Percentiles rank a stretch among this genome's conserved stretches.
Evolutionary conservation across 1,140 invertebrate genomes (phyloP).

Genomic region (Bombus superbus): DNA sequence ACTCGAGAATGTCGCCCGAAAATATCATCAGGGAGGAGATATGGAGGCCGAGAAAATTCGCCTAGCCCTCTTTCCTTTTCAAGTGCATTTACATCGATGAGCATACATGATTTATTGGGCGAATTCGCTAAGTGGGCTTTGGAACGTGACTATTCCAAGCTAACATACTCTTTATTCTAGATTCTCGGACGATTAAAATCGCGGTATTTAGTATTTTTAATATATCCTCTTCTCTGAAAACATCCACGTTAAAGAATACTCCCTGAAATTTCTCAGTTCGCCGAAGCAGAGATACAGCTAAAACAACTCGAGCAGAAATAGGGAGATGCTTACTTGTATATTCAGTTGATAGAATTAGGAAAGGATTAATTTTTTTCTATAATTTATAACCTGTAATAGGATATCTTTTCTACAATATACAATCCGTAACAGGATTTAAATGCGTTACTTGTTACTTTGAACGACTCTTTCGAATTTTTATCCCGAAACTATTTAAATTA

Average conservation of each 20-base stretch:
- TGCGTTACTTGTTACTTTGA: too few species aligned
- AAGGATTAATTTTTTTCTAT: too few species aligned
- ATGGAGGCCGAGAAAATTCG: neutral
- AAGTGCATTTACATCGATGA: constrained; percentile 13
- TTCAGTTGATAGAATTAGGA: too few species aligned
- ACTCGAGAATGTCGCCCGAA: constrained; percentile 43
- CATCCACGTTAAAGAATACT: neutral
- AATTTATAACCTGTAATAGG: neutral
- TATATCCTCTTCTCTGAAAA: neutral
- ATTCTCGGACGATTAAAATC: neutral
- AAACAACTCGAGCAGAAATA: neutral
- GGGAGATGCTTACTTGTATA: too few species aligned
- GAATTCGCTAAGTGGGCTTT: constrained; percentile 11
- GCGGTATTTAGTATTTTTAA: neutral
- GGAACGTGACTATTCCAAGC: neutral
- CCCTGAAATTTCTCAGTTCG: neutral
- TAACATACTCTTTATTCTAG: neutral
- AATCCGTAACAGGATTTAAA: neutral
- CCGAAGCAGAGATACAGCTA: neutral
- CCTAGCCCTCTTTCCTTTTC: neutral
- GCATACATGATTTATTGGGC: neutral
- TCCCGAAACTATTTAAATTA: too few species aligned
- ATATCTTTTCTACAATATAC: neutral
- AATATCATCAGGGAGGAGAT: neutral
- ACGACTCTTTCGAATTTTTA: too few species aligned